Base-by-base conservation (phyloP, 2,113 vertebrate species). In the Seriola dumerili region DNA sequence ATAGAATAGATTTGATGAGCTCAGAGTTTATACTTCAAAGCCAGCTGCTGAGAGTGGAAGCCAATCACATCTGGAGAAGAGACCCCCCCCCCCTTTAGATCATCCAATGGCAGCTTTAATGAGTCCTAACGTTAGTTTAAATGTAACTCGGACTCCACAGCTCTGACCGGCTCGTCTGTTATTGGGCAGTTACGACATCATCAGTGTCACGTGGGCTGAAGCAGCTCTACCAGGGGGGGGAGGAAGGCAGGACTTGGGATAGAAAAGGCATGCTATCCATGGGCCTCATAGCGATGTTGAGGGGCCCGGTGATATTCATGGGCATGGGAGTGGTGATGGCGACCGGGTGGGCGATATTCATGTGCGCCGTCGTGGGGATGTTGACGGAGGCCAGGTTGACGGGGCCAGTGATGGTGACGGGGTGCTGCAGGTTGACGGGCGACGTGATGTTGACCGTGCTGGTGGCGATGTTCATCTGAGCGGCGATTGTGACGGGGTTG, bases 211-310 rank as follows among this genome's bases (percentile, higher is more conserved):
- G 40, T 14, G 8, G 25, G 21, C 38, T 57, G 23, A 52, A 52
- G 52, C 32, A 1, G 25, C 48, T 93, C 97, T 97, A 99, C 98
- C 97, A 99, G 79, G 97, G 98, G 54, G 97, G 97, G 81, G 97
- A 97, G 21, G 98, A 98, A 87, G 97, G 98, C 95, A 99, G 94
- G 89, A 97, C 97, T 92, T 99, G 98, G 91, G 98, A 97, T 88
- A 99, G 96, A 94, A 99, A 99, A 88, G 97, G 96, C 98, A 99
- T 98, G 95, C 96, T 98, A 84, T 99, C 98, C 93, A 98, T 98
- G 25, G 98, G 94, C 85, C 98, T 95, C 97, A 99, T 98, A 21
- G 98, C 96, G 91, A 99, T 98, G 95, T 99, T 99, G 89, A 99
- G 95, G 4, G 97, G 98, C 19, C 95, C 96, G 1, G 95, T 96